Base-by-base conservation (phyloP, 2,797 vertebrate species). In the Hippocampus kuda region DNA sequence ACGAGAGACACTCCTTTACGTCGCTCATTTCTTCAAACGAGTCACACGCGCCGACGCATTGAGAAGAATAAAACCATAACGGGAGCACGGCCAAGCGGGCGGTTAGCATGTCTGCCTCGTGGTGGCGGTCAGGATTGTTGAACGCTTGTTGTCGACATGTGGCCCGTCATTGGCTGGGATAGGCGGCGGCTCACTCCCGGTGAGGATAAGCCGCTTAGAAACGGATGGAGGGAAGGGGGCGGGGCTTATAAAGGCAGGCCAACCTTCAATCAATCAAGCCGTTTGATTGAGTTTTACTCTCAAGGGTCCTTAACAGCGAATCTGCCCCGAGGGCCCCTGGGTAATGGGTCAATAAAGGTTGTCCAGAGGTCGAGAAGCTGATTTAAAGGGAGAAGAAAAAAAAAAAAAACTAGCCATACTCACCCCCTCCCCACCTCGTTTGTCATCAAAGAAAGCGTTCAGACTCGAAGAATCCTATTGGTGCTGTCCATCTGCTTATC, bases 321-420 rank as follows among this genome's bases (percentile, higher is more conserved):
- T 65, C 63, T 49, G 63, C 63, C 63, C 63, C 20, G 44, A 27
- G 24, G 44, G 44, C 15, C 27, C 13, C 63, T 65, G 44, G 24
- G 44, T 18, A 65, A 42, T 15, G 22, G 41, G 63, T 49, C 63
- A 30, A 64, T 42, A 64, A 61, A 64, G 62, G 41, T 64, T 15
- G 41, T 13, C 41, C 61, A 24, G 41, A 46, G 62, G 62, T 64
- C 46, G 24, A 64, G 46, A 61, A 30, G 56, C 3, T 13, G 54
- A 57, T 13, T 7, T 8, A 51, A 51, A 51, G 18, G 16, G 18
- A 46, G 3, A 13, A 11, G 2, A 30, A 4, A 30, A 46, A 46
- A 46, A 46, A 48, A 61, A 38, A 18, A 30, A 38, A 16, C 27
- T 2, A 61, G 4, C 59, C 30, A 48, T 16, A 16, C 46, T 24